A percentile compares a stretch with the other conserved stretches of the same genome.
phyloP scores from a whole-genome alignment of 1,140 invertebrate species.

The Diorhabda sublineata region DNA sequence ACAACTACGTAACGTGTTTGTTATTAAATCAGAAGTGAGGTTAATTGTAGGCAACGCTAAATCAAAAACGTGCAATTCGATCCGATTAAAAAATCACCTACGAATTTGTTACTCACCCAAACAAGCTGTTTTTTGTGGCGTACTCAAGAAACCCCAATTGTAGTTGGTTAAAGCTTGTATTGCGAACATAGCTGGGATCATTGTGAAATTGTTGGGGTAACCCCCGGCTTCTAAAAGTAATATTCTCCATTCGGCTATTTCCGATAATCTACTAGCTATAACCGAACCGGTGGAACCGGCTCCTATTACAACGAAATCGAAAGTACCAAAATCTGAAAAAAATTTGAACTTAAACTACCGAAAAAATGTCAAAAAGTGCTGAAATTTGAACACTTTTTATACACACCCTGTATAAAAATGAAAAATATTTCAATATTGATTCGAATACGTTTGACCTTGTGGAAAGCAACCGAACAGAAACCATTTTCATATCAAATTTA shows the following conservation, averaged over 20 bases:
- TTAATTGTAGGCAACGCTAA: too few relatives aligned
- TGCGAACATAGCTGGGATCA: constrained; percentile 6
- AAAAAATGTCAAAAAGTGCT: too few relatives aligned
- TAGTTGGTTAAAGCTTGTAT: background rate
- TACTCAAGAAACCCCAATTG: constrained; percentile 17
- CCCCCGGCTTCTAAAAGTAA: constrained; percentile 71
- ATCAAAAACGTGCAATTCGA: too few relatives aligned
- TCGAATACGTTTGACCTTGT: too few relatives aligned
- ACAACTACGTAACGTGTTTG: too few relatives aligned
- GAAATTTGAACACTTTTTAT: too few relatives aligned
- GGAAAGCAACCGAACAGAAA: too few relatives aligned
- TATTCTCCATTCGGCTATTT: constrained; percentile 68
- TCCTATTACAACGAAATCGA: constrained; percentile 79
- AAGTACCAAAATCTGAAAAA: constrained; percentile 39
- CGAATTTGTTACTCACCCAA: constrained; percentile 5
- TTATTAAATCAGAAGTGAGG: too few relatives aligned
- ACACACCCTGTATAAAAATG: too few relatives aligned
- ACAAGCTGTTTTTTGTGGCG: constrained; percentile 14
- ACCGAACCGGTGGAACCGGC: constrained; percentile 78
- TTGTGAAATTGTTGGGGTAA: constrained; percentile 11
- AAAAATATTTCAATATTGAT: too few relatives aligned
- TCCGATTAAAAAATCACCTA: background rate
- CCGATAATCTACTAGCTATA: constrained; percentile 71
- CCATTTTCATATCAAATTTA: too few relatives aligned
- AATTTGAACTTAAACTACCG: background rate